Conservation (phyloP, 2,797 vertebrate genomes). For the Micrastur ruficollis region DNA sequence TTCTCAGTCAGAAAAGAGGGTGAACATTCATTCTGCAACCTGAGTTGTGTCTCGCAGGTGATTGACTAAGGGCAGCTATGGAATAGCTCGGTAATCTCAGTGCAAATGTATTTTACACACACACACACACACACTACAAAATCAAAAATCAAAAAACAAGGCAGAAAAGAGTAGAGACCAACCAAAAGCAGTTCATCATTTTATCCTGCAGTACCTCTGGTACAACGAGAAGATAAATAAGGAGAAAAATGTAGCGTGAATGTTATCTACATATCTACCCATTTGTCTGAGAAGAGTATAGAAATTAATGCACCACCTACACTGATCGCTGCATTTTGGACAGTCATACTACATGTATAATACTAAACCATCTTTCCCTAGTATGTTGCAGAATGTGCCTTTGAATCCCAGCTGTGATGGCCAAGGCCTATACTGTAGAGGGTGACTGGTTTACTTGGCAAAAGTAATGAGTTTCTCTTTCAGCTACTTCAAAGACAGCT, state of each 20-base stretch:
- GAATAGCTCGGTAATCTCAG: neutral
- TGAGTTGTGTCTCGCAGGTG: neutral
- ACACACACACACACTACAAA: neutral
- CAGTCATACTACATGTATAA: neutral
- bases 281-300: neutral
- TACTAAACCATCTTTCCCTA: neutral
- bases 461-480: neutral
- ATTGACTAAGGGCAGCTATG: neutral
- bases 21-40: neutral
- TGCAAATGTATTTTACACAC: neutral
- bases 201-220: neutral
- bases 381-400: neutral
- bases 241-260: neutral
- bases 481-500: neutral
- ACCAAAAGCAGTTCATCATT: neutral
- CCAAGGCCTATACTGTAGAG: neutral
- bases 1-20: neutral
- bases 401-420: neutral
- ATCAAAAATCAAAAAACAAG: neutral
- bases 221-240: neutral
- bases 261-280: neutral
- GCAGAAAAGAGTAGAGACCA: neutral
- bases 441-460: neutral
- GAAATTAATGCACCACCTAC: neutral
- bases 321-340: neutral